A percentile compares a stretch with the other conserved stretches of the same genome.
Evolutionary conservation across 1,140 invertebrate species (phyloP).

Genomic region (Trypoxylus dichotomus): DNA sequence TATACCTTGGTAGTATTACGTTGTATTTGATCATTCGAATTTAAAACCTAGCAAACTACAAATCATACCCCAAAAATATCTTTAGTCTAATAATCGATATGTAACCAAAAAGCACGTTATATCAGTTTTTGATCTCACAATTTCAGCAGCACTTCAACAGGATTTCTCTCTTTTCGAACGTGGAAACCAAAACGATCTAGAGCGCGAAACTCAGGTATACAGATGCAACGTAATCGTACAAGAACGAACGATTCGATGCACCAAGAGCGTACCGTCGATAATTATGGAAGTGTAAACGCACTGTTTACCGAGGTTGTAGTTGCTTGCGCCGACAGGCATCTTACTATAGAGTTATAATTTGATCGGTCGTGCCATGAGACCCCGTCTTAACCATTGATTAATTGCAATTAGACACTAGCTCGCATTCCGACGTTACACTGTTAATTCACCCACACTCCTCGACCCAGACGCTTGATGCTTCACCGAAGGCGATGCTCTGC

Average conservation of each 20-base stretch:
- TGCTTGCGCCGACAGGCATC: constrained; percentile 45
- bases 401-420: constrained; percentile 51
- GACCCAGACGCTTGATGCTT: not conserved
- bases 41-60: too few relatives aligned
- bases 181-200: not conserved
- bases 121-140: too few relatives aligned
- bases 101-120: too few relatives aligned
- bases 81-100: too few relatives aligned
- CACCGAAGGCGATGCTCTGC: constrained; percentile 5
- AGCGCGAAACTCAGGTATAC: not conserved
- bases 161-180: not conserved
- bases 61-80: too few relatives aligned
- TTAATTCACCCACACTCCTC: constrained; percentile 26
- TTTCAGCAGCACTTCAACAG: not conserved
- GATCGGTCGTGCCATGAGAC: constrained; percentile 52
- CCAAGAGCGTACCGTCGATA: constrained; percentile 34
- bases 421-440: constrained; percentile 26
- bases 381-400: constrained; percentile 50
- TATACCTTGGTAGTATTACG: too few relatives aligned
- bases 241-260: constrained; percentile 10
- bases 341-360: constrained; percentile 51
- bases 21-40: too few relatives aligned
- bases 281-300: constrained; percentile 51
- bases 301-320: constrained; percentile 51
- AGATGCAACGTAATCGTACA: not conserved